Conservation (phyloP, 2,888 invertebrate genomes). For the Junonia oenone region DNA sequence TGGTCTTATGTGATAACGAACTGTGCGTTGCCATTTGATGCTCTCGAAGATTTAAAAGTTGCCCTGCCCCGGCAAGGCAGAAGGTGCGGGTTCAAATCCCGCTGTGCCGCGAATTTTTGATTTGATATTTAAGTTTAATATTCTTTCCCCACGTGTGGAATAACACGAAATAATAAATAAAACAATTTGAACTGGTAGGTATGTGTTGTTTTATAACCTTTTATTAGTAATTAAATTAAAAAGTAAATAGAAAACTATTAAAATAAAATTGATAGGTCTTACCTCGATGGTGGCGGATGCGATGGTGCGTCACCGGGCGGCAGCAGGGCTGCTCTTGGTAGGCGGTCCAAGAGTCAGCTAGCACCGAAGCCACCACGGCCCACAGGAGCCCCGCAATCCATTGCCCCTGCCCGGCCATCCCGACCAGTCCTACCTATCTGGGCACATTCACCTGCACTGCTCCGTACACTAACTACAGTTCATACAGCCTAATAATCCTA, state of each 20-base stretch:
- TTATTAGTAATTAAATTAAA: no score
- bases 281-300: conserved; percentile 83
- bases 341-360: conserved; percentile 82
- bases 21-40: conserved; percentile 8
- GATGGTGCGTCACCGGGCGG: conserved; percentile 78
- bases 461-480: conserved; percentile 40
- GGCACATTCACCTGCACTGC: conserved; percentile 52
- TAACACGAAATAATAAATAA: no score
- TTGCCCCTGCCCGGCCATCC: conserved; percentile 51
- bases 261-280: conserved; percentile 34
- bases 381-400: conserved; percentile 58
- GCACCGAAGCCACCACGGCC: conserved; percentile 63
- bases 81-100: no score
- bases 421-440: conserved; percentile 38
- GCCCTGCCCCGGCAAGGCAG: no score
- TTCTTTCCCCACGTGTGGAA: no score
- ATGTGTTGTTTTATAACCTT: not conserved
- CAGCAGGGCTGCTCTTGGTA: conserved; percentile 84
- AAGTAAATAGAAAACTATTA: no score
- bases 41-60: conserved; percentile 17
- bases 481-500: conserved; percentile 38
- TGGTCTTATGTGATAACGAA: conserved; percentile 18
- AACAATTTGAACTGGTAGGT: no score
- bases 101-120: no score
- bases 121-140: no score